Conservation (phyloP, 2,888 invertebrate genomes). For the Trichopria drosophilae region DNA sequence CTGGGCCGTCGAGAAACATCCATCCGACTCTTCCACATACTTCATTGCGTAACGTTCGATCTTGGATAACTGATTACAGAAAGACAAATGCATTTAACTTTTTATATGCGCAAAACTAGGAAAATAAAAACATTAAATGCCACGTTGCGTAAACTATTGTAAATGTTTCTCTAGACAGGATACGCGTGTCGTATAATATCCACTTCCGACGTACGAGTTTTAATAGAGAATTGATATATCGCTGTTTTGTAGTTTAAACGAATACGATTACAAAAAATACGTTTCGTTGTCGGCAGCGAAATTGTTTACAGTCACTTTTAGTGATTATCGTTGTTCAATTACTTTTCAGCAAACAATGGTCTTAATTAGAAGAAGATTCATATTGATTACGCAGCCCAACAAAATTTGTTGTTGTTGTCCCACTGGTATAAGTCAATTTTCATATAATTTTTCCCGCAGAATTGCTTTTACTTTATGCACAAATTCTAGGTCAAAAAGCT, state of each 20-base stretch:
- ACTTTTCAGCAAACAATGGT: no score
- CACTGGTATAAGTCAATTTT: no score
- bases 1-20: constrained; percentile 79
- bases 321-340: no score
- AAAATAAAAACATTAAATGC: constrained; percentile 5
- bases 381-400: no score
- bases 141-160: no score
- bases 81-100: constrained; percentile 22
- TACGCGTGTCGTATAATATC: constrained; percentile 29
- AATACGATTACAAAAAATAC: constrained; percentile 16
- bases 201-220: constrained; percentile 33
- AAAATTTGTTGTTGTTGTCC: no score
- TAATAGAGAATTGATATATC: constrained; percentile 26
- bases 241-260: constrained; percentile 17
- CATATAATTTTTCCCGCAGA: no score
- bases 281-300: constrained; percentile 30
- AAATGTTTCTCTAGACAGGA: constrained; percentile 35
- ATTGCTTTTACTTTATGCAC: no score
- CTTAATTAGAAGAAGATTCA: no score
- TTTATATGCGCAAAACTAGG: neutral
- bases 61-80: constrained; percentile 74
- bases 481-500: no score
- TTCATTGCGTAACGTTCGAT: constrained; percentile 95
- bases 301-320: no score
- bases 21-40: constrained; percentile 85